A percentile compares a stretch with the other conserved stretches of the same genome.
phyloP scores from a whole-genome alignment of 2,888 invertebrate species.

The Habroteleia sp. region DNA sequence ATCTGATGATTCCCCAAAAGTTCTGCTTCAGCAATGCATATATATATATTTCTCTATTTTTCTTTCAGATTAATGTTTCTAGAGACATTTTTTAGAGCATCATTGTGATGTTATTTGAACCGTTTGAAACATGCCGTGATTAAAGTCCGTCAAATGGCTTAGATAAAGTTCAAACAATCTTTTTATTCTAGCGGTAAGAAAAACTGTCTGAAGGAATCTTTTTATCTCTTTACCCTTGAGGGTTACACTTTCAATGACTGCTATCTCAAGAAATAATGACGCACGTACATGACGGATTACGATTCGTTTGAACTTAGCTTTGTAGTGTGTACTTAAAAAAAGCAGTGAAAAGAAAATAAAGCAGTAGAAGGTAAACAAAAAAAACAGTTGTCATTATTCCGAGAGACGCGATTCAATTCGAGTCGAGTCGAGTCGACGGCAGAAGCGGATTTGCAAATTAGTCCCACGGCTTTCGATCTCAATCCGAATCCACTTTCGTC shows the following conservation, averaged over 20 bases:
- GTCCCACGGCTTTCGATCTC: conserved; percentile 56
- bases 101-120: no score
- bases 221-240: neutral
- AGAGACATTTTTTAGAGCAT: no score
- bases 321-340: conserved; percentile 7
- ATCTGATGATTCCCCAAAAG: no score
- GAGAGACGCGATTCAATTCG: conserved; percentile 39
- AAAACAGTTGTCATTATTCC: conserved; percentile 26
- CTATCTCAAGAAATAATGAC: conserved; percentile 19
- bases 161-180: no score
- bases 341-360: neutral
- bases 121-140: no score
- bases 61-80: no score
- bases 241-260: conserved; percentile 5
- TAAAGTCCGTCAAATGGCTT: no score
- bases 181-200: no score
- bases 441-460: conserved; percentile 61
- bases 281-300: conserved; percentile 17
- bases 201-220: neutral
- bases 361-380: conserved; percentile 6
- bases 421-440: conserved; percentile 45
- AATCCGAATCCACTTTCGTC: conserved; percentile 26
- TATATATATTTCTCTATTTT: no score
- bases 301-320: conserved; percentile 27
- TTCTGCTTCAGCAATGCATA: no score